These are phyloP conservation scores for Amphimallon solstitiale DNA, from an alignment of 2,888 invertebrate genomes.

Conservation along the genomic window DNA sequence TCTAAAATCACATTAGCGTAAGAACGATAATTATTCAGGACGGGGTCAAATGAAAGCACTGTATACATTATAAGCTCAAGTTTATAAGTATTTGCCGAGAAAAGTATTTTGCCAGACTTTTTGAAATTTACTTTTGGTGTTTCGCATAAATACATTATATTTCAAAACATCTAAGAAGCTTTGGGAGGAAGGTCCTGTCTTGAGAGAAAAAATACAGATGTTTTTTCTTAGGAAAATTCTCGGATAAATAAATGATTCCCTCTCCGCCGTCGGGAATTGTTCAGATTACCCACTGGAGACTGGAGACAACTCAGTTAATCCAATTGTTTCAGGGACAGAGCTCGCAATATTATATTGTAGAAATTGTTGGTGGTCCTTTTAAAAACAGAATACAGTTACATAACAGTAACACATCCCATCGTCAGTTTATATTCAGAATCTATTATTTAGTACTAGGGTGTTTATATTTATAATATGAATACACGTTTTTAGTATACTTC, in stretches of 20 bases:
- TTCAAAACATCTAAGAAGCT: too few relatives aligned
- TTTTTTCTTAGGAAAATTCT: constrained; percentile 22
- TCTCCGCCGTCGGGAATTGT: constrained; percentile 19
- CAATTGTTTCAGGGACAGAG: constrained; percentile 27
- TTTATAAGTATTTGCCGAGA: too few relatives aligned
- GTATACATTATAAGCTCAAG: too few relatives aligned
- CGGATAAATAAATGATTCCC: constrained; percentile 24
- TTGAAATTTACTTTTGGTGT: too few relatives aligned
- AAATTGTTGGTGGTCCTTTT: constrained; percentile 5
- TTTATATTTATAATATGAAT: too few relatives aligned
- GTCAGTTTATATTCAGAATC: too few relatives aligned
- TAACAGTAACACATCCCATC: constrained; percentile 4
- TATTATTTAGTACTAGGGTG: too few relatives aligned
- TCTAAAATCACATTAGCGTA: too few relatives aligned
- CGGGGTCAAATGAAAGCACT: too few relatives aligned
- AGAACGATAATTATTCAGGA: too few relatives aligned
- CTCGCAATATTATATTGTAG: constrained; percentile 20
- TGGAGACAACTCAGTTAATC: constrained; percentile 30
- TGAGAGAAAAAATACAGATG: constrained; percentile 7
- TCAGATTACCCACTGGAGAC: constrained; percentile 28
- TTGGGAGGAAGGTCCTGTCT: background rate
- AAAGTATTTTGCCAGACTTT: too few relatives aligned
- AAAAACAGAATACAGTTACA: constrained; percentile 16
- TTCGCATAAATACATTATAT: background rate
- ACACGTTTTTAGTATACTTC: too few relatives aligned